Conservation (phyloP, 1,140 invertebrate species). For the Pseudomyrmex concolor region DNA sequence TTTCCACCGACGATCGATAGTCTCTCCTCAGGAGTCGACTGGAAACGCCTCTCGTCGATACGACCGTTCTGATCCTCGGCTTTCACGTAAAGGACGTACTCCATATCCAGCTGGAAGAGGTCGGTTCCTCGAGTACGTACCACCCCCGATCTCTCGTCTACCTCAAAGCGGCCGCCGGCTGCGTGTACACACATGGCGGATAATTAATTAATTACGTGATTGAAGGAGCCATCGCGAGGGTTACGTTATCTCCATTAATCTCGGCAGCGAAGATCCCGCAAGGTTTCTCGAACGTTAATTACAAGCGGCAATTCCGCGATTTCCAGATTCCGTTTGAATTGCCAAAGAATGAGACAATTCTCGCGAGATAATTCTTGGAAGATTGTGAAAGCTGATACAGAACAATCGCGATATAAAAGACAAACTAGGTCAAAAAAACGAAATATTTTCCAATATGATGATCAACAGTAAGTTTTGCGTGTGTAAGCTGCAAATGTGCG, state of each 20-base stretch:
- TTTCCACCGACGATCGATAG: constrained; percentile 97
- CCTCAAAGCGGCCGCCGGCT: constrained; percentile 93
- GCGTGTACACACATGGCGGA: constrained; percentile 33
- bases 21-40: constrained; percentile 95
- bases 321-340: background rate
- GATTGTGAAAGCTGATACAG: too few relatives aligned
- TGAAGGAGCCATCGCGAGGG: constrained; percentile 2
- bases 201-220: constrained; percentile 54
- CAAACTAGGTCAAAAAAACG: too few relatives aligned
- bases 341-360: background rate
- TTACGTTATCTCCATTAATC: background rate
- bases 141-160: constrained; percentile 96
- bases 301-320: background rate
- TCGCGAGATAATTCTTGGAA: too few relatives aligned
- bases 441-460: too few relatives aligned
- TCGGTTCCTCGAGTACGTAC: constrained; percentile 96
- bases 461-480: too few relatives aligned
- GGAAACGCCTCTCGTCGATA: constrained; percentile 94
- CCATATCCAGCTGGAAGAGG: constrained; percentile 97
- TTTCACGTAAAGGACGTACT: constrained; percentile 97
- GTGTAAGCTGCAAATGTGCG: too few relatives aligned
- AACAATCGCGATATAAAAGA: too few relatives aligned
- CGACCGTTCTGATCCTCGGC: constrained; percentile 97
- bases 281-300: background rate
- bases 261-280: background rate